A percentile compares a stretch with the other conserved stretches of the same genome.
phyloP scores from a whole-genome alignment of 1,140 invertebrate species.

The Tetranychus urticae region DNA sequence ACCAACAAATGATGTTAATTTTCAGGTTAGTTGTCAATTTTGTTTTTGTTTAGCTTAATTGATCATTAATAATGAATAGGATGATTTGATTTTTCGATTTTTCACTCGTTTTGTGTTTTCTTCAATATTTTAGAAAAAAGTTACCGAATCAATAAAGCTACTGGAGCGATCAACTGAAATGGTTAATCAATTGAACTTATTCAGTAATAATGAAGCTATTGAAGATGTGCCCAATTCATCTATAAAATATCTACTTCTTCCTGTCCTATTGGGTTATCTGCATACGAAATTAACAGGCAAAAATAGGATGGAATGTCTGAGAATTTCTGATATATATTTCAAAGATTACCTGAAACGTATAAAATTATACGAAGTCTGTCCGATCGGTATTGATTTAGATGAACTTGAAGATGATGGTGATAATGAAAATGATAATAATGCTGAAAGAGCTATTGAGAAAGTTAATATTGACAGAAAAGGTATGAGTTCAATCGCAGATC shows the following conservation, averaged over 20 bases:
- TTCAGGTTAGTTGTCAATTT: no score
- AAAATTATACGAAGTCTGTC: constrained; percentile 40
- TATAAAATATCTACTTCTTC: constrained; percentile 52
- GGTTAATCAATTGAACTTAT: constrained; percentile 50
- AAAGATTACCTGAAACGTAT: constrained; percentile 54
- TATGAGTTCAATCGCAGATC: neutral
- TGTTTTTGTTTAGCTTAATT: no score
- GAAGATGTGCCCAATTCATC: constrained; percentile 64
- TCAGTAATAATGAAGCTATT: constrained; percentile 61
- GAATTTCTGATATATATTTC: constrained; percentile 53
- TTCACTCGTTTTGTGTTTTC: no score
- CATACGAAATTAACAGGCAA: constrained; percentile 35
- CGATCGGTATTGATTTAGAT: constrained; percentile 25
- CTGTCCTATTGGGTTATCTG: constrained; percentile 49
- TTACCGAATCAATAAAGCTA: constrained; percentile 39
- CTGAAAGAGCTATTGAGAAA: neutral
- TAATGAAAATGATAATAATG: constrained; percentile 3
- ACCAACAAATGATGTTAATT: no score
- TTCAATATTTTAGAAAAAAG: constrained; percentile 27
- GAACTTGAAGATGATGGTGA: neutral
- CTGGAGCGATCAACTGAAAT: constrained; percentile 51
- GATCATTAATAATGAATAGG: no score
- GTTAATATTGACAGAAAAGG: neutral
- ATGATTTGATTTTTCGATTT: no score
- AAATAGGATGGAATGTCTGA: constrained; percentile 38